These are phyloP conservation scores for Chymomyza fuscimana DNA, from an alignment of 2,888 invertebrate genomes.

Conservation along the genomic window DNA sequence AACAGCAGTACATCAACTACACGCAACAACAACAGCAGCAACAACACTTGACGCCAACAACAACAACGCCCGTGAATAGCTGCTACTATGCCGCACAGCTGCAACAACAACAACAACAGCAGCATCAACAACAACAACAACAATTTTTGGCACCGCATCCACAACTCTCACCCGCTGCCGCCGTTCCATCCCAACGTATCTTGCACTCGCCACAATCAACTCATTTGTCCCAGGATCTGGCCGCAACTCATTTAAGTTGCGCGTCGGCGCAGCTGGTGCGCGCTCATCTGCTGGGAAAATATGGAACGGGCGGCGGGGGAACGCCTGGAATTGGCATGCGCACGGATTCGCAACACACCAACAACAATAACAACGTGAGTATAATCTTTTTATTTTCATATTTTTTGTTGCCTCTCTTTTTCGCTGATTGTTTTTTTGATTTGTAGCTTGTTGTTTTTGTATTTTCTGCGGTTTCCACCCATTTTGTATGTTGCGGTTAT, in stretches of 20 bases:
- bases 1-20: slow-evolving; percentile 37
- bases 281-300: slow-evolving; percentile 25
- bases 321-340: not conserved
- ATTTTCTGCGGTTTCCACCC: slow-evolving; percentile 22
- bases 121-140: slow-evolving; percentile 35
- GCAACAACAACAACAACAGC: slow-evolving; percentile 25
- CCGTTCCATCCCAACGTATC: slow-evolving; percentile 30
- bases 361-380: not conserved
- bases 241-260: slow-evolving; percentile 4
- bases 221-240: slow-evolving; percentile 46
- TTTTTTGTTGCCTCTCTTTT: slow-evolving; percentile 1
- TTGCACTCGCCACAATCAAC: slow-evolving; percentile 38
- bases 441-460: not conserved
- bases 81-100: slow-evolving; percentile 39
- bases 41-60: slow-evolving; percentile 44
- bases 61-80: slow-evolving; percentile 39
- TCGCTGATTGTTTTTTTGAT: not conserved
- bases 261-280: slow-evolving; percentile 23
- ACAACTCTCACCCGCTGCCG: slow-evolving; percentile 18
- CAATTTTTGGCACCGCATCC: slow-evolving; percentile 36
- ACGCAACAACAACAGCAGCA: slow-evolving; percentile 46
- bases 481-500: slow-evolving; percentile 17
- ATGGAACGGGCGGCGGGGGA: slow-evolving; percentile 9
- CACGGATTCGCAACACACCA: slow-evolving; percentile 8
- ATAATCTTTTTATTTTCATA: slow-evolving; percentile 14